A percentile compares a stretch with the other conserved stretches of the same genome.
Evolutionary conservation across 1,140 invertebrate species (phyloP).

Genomic region (Drosophila melanogaster): Release_6_plus_ISO1_MT NT_033777.3:14846001-14846500

Average conservation of each 20-base stretch:
- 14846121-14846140: slow-evolving; percentile 31
- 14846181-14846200: slow-evolving; percentile 42
- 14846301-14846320: slow-evolving; percentile 50
- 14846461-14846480: slow-evolving; percentile 12
- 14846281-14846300: slow-evolving; percentile 51
- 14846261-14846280: slow-evolving; percentile 36
- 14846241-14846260: slow-evolving; percentile 15
- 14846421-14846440: slow-evolving; percentile 1
- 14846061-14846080: neutral
- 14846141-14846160: slow-evolving; percentile 35
- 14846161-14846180: slow-evolving; percentile 49
- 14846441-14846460: slow-evolving; percentile 11
- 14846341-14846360: slow-evolving; percentile 5
- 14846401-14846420: neutral
- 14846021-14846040: slow-evolving; percentile 45
- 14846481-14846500: slow-evolving; percentile 6
- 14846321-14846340: slow-evolving; percentile 24
- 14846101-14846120: slow-evolving; percentile 34
- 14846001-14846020: neutral
- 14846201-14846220: slow-evolving; percentile 48
- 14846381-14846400: slow-evolving; percentile 45
- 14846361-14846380: slow-evolving; percentile 58
- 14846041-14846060: slow-evolving; percentile 52
- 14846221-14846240: slow-evolving; percentile 29
- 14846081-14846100: slow-evolving; percentile 4